Evolutionary conservation across 2,797 vertebrate genomes (phyloP), one percentile per base, ranked within the genome.

Genomic region (Orientallactaga sibirica): DNA sequence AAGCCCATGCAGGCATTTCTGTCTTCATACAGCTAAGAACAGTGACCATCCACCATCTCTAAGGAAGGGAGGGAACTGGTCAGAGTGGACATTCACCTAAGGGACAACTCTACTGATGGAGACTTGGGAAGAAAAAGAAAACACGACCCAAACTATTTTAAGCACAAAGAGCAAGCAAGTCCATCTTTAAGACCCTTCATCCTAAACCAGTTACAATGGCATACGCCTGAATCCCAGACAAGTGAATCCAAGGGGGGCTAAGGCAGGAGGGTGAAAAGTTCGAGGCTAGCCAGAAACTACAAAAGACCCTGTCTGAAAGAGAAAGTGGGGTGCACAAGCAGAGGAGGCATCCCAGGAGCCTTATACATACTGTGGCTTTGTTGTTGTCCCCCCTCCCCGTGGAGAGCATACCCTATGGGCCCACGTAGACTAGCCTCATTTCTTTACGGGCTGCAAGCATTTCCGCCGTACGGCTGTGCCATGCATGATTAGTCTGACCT

Each of bases 21-120:
- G 33, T 86, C 67, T 89, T 91, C 88, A 29, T 0, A 80, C 16
- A 55, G 58, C 64, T 73, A 71, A 92, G 62, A 67, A 71, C 75
- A 27, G 55, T 68, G 82, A 86, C 79, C 83, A 75, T 8, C 79
- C 22, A 61, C 55, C 68, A 67, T 86, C 74, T 80, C 92, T 82
- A 85, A 94, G 85, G 16, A 75, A 43, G 48, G 1, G 8, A 78
- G 58, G 80, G 61, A 79, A 25, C 5, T 12, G 92, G 86, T 8
- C 58, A 15, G 78, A 67, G 71, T 0, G 68, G 87, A 77, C 37
- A 0, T 41, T 52, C 75, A 85, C 93, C 78, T 79, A 70, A 95
- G 52, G 70, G 27, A 77, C 86, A 71, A 18, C 67, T 76, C 86
- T 58, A 66, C 74, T 8, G 55, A 93, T n/a, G 20, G 24, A 70